Conservation (phyloP, 2,797 vertebrate species). For the Spinus olivaceus region DNA sequence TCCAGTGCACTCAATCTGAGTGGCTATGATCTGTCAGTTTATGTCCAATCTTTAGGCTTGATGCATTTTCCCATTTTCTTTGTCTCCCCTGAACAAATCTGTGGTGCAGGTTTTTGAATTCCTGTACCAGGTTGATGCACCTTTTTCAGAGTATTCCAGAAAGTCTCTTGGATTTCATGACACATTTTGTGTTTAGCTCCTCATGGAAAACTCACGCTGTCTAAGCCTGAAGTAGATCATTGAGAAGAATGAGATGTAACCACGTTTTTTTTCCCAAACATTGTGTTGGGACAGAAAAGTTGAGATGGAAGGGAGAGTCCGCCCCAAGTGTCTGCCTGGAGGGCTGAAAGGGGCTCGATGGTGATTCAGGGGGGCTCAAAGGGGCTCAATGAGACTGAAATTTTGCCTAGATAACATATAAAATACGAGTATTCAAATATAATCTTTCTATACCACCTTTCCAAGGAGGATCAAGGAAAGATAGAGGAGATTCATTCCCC, state of each 20-base stretch:
- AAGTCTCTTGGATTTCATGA: not conserved
- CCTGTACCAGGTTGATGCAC: not conserved
- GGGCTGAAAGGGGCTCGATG: not conserved
- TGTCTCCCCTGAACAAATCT: not conserved
- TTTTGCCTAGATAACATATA: not conserved
- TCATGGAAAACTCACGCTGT: not conserved
- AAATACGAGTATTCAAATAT: not conserved
- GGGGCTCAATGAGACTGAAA: not conserved
- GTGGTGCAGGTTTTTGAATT: not conserved
- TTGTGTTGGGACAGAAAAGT: not conserved
- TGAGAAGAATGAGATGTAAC: not conserved
- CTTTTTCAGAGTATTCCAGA: not conserved
- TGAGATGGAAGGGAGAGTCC: not conserved
- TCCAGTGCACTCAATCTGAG: not conserved
- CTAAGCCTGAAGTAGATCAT: not conserved
- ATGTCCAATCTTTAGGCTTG: not conserved
- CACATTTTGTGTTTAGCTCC: not conserved
- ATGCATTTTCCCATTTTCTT: not conserved
- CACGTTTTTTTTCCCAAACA: not conserved
- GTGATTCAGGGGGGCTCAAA: not conserved
- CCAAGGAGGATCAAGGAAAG: not conserved
- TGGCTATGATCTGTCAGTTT: not conserved
- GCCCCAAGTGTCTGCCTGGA: not conserved
- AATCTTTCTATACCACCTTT: not conserved
- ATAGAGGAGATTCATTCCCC: not conserved